Percentiles rank a stretch among this genome's conserved stretches.
These are phyloP conservation scores for Nephotettix cincticeps DNA, from an alignment of 1,140 invertebrate species.

Conservation along the genomic window DNA sequence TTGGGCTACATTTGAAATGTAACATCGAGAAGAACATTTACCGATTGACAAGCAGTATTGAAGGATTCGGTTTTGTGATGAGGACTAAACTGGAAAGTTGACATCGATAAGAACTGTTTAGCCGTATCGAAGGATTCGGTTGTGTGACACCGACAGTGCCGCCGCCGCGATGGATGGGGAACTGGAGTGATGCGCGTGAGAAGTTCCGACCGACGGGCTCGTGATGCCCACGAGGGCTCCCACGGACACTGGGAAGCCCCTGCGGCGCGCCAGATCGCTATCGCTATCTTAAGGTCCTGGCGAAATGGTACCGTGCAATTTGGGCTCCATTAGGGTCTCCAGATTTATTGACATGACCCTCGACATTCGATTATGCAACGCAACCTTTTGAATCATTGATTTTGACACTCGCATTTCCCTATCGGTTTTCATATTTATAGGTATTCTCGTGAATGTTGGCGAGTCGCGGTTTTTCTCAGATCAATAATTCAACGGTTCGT, in stretches of 20 bases:
- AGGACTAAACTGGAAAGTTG: too few species aligned
- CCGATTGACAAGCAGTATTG: too few species aligned
- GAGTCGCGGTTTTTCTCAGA: too few species aligned
- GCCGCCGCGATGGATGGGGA: neutral
- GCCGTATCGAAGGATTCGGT: too few species aligned
- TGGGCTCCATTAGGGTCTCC: conserved; percentile 3
- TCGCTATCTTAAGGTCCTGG: conserved; percentile 17
- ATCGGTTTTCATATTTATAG: too few species aligned
- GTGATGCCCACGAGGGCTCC: conserved; percentile 1
- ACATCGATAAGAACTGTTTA: too few species aligned
- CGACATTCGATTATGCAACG: conserved; percentile 7
- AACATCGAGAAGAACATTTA: too few species aligned
- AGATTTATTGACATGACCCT: conserved; percentile 18
- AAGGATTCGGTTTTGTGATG: too few species aligned
- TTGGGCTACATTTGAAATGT: too few species aligned
- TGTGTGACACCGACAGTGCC: neutral
- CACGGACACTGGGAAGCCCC: conserved; percentile 6
- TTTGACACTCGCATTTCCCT: conserved; percentile 12
- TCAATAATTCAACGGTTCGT: too few species aligned
- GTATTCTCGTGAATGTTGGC: too few species aligned
- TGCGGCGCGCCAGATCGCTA: neutral
- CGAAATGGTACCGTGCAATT: conserved; percentile 18
- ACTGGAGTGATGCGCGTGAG: conserved; percentile 13
- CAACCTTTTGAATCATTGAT: neutral
- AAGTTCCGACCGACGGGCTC: neutral